Conservation (phyloP, 2,797 vertebrate species). For the Margarornis squamiger region DNA sequence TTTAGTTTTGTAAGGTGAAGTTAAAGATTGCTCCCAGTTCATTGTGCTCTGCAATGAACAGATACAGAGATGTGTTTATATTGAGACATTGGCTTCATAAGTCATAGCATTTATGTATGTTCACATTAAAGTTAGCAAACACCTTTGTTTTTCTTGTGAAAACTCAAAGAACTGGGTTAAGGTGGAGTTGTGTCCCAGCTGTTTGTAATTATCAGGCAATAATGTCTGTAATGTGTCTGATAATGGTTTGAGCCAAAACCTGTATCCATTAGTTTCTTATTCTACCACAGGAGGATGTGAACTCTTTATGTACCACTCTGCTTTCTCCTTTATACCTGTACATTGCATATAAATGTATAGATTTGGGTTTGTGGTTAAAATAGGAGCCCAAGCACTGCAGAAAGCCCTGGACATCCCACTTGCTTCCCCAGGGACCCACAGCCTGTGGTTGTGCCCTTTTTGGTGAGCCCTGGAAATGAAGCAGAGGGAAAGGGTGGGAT, state of each 20-base stretch:
- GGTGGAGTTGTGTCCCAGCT: background rate
- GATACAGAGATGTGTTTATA: background rate
- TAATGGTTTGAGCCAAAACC: background rate
- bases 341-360: background rate
- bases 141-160: background rate
- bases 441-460: accelerated
- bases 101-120: background rate
- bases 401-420: background rate
- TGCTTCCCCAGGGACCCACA: background rate
- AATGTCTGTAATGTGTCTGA: background rate
- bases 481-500: background rate
- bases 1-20: background rate
- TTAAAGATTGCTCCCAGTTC: background rate
- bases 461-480: background rate
- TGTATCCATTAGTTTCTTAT: accelerated
- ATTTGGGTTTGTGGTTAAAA: background rate
- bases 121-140: background rate
- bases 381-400: background rate
- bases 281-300: background rate
- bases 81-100: background rate
- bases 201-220: background rate
- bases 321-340: background rate
- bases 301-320: background rate
- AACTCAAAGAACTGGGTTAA: background rate
- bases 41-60: background rate